Evolutionary conservation across 53 echinoderm and acorn worm species (phyloP).

Genomic region (Mesocentrotus franciscanus): DNA sequence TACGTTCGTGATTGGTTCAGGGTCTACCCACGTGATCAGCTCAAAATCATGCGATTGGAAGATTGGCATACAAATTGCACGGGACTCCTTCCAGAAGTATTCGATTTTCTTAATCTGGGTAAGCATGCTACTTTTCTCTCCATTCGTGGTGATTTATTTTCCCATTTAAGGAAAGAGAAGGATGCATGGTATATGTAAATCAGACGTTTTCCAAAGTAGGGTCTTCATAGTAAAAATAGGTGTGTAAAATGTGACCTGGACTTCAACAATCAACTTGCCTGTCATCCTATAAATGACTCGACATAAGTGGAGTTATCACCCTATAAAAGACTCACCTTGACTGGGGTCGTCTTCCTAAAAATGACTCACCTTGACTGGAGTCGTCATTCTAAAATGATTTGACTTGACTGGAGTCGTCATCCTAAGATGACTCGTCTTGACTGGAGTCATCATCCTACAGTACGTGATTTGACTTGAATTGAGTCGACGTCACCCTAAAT

Average conservation of each 20-base stretch:
- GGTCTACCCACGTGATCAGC: constrained; percentile 44
- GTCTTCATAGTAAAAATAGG: too few species aligned
- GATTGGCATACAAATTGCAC: constrained; percentile 50
- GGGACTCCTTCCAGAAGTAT: background rate
- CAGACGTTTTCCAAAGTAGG: too few species aligned
- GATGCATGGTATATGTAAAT: too few species aligned
- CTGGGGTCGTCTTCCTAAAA: too few species aligned
- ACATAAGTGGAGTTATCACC: background rate
- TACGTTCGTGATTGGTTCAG: constrained; percentile 52
- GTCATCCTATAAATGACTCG: background rate
- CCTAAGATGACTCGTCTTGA: background rate
- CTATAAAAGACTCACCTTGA: background rate
- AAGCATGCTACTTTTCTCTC: background rate
- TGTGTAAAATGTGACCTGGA: too few species aligned
- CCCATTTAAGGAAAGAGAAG: too few species aligned
- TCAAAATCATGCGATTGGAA: background rate
- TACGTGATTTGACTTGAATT: background rate
- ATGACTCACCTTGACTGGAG: background rate
- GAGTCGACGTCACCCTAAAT: background rate
- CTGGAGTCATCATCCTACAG: too few species aligned
- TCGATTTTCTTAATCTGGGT: background rate
- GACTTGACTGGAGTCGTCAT: background rate
- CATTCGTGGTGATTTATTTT: too few species aligned
- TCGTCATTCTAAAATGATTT: too few species aligned
- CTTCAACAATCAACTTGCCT: too few species aligned